Evolutionary conservation across 2,113 vertebrate species (phyloP).

Genomic region (Bufo gargarizans): DNA sequence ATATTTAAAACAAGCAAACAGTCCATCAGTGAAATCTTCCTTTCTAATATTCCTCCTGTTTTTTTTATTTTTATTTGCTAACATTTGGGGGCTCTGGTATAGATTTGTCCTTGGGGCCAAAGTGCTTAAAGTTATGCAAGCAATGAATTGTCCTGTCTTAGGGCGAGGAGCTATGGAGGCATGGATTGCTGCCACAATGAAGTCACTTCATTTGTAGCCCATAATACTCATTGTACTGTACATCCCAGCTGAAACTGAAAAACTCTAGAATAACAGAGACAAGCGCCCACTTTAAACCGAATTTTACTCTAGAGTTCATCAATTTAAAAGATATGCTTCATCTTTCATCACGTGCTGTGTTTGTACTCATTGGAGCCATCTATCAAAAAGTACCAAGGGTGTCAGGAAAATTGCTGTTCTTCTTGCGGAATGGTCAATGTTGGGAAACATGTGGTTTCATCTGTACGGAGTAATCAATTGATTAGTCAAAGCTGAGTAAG

Average conservation of each 20-base stretch:
- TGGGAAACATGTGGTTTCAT: conserved; percentile 30
- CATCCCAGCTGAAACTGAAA: not conserved
- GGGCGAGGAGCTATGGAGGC: not conserved
- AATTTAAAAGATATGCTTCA: not conserved
- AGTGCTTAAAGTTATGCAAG: not conserved
- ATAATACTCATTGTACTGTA: not conserved
- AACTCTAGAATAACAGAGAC: not conserved
- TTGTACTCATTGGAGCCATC: not conserved
- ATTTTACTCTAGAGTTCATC: not conserved
- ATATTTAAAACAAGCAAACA: not conserved
- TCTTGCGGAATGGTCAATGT: conserved; percentile 1
- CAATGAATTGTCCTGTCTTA: not conserved
- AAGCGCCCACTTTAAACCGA: not conserved
- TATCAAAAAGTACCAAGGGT: conserved; percentile 22
- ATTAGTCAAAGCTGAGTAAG: conserved; percentile 32
- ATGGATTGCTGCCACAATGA: not conserved
- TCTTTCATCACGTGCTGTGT: conserved; percentile 14
- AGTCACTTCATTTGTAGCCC: not conserved
- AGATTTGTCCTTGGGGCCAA: not conserved
- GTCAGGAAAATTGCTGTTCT: not conserved
- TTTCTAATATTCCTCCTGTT: too few relatives aligned
- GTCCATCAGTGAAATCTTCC: too few relatives aligned
- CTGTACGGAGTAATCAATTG: conserved; percentile 19
- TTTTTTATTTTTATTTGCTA: too few relatives aligned
- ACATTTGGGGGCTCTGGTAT: not conserved